A percentile compares a stretch with the other conserved stretches of the same genome.
Conservation (phyloP, 2,797 vertebrate genomes). For the Clarias laeviceps region DNA sequence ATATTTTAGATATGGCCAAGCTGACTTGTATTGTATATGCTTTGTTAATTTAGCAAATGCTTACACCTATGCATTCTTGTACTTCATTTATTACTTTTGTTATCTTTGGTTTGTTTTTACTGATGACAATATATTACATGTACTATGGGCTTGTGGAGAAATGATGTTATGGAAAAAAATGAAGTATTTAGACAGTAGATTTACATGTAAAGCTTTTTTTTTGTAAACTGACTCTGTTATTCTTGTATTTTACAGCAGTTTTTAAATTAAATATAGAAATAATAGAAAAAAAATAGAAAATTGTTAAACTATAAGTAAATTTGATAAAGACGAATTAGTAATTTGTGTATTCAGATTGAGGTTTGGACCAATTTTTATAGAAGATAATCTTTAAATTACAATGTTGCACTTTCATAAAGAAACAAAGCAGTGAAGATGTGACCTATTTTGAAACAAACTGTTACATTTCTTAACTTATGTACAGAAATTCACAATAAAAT, state of each 20-base stretch:
- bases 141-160: constrained; percentile 93
- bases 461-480: constrained; percentile 88
- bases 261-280: constrained; percentile 68
- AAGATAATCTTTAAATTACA: constrained; percentile 72
- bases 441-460: constrained; percentile 80
- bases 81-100: constrained; percentile 82
- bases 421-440: constrained; percentile 70
- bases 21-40: constrained; percentile 80
- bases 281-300: constrained; percentile 63
- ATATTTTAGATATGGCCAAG: constrained; percentile 59
- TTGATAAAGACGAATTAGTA: constrained; percentile 59
- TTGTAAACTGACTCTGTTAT: constrained; percentile 88
- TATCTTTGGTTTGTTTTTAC: constrained; percentile 83
- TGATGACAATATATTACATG: constrained; percentile 87
- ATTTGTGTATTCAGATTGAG: constrained; percentile 67
- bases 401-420: constrained; percentile 81
- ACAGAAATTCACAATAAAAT: constrained; percentile 77
- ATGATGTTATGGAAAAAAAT: constrained; percentile 81
- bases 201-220: constrained; percentile 85
- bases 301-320: constrained; percentile 59
- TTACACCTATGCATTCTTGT: constrained; percentile 92
- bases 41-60: constrained; percentile 85
- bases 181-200: constrained; percentile 88
- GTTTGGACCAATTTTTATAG: constrained; percentile 84
- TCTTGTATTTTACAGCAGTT: constrained; percentile 79